Evolutionary conservation across 2,888 invertebrate genomes (phyloP), one percentile per base, ranked within the genome.

Genomic region (Trichopria drosophilae): DNA sequence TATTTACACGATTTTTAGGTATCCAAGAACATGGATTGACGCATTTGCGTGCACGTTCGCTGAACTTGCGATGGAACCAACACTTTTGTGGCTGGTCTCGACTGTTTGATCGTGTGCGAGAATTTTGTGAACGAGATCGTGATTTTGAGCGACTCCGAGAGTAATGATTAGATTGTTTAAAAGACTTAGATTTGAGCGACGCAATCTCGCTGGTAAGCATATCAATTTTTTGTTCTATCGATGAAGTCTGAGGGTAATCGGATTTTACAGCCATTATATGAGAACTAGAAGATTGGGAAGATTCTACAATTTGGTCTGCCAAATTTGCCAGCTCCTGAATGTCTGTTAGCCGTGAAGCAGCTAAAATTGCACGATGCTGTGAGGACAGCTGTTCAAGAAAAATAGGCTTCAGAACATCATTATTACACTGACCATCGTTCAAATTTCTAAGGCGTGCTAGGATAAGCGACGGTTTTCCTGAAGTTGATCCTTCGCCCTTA

Each of bases 391-490:
- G 23, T 1, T 36, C 36, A 1, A 36, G 36, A 20, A 36, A 36
- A 22, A 22, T 20, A 5, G 36, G 23, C 23, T n/a, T 7, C 6
- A 36, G 22, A 5, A 36, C 12, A 9, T 22, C 36, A 3, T 20
- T 10, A 36, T 24, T 37, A n/a, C 37, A 22, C 5, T 16, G 15
- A 5, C 10, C 15, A 12, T 37, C 37, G n/a, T 37, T 23, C 13
- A 22, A 20, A n/a, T 24, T 23, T 5, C 19, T 12, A 0, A 37
- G 13, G 13, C 20, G 37, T 9, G 6, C 16, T 7, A 23, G 23
- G 9, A 37, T 37, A 5, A 9, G 18, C 4, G 20, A 36, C 15
- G 22, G 36, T 20, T 36, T 36, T 10, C 36, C 36, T 9, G 36
- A 19, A 10, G 20, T 7, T 3, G 18, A 20, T 23, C 7, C 20